Percentiles rank a stretch among this genome's conserved stretches.
These are phyloP conservation scores for Oophaga pumilio DNA, from an alignment of 2,113 vertebrate species.

Conservation along the genomic window DNA sequence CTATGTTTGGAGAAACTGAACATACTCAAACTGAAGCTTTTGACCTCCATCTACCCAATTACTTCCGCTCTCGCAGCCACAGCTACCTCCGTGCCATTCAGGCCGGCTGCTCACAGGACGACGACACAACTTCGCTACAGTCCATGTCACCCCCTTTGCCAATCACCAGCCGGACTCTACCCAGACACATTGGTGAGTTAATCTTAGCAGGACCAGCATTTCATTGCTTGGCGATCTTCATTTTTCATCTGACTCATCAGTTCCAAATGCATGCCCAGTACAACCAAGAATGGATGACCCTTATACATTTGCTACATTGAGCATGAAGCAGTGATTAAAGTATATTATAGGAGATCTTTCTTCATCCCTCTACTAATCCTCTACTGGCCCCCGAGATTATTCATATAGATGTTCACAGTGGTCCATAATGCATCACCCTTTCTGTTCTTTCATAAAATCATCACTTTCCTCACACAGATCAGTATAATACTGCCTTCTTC, in stretches of 20 bases:
- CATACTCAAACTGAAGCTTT: constrained; percentile 83
- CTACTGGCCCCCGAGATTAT: not conserved
- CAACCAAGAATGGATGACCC: not conserved
- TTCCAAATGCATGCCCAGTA: not conserved
- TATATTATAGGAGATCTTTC: not conserved
- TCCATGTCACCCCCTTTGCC: constrained; percentile 89
- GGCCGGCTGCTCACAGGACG: constrained; percentile 96
- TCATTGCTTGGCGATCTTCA: not conserved
- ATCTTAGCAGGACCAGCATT: not conserved
- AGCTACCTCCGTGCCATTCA: constrained; percentile 99
- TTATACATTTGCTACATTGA: not conserved
- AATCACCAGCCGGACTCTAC: constrained; percentile 89
- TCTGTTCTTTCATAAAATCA: not conserved
- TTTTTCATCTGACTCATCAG: not conserved
- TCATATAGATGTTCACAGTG: not conserved
- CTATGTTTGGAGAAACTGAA: constrained; percentile 85
- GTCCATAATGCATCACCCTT: not conserved
- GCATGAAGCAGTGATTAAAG: not conserved
- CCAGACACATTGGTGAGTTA: constrained; percentile 88
- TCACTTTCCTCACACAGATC: not conserved
- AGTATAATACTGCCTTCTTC: not conserved
- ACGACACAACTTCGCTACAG: constrained; percentile 88
- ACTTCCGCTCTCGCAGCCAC: constrained; percentile 97
- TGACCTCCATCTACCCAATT: constrained; percentile 90
- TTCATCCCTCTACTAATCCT: constrained; percentile 6